Evolutionary conservation across 2,888 invertebrate species (phyloP), one percentile per base, ranked within the genome.

Genomic region (Melipona bicolor): DNA sequence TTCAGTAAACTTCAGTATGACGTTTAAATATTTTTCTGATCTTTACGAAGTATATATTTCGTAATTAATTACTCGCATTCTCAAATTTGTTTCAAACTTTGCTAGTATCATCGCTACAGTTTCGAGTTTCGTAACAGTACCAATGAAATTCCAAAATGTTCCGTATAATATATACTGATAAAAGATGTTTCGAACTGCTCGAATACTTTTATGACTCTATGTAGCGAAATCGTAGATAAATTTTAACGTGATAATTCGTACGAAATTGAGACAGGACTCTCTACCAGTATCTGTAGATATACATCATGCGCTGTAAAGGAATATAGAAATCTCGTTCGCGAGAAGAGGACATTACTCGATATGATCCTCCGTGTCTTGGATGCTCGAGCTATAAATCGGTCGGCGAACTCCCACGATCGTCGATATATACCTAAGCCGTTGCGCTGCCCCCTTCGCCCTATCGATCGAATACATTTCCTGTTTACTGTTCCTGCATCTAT

Each of bases 311-410:
- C 11, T 17, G 71, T 81, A 84, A 81, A 85, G 80, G 69, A 87
- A 90, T 89, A 88, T 87, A 88, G 78, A 84, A 77, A 90, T 84
- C 80, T 84, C 75, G 86, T 79, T 86, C 87, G 84, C 86, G 85
- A 89, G 86, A 81, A 73, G 80, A 87, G 86, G 50, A 89, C 89
- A 85, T 89, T 88, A 86, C 77, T 85, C 85, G 83, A 86, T 89
- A 89, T 87, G 88, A 91, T 92, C 89, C 84, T 88, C 82, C 84
- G 49, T 82, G 75, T 85, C 76, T 83, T 74, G 88, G 81, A 88
- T 89, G 89, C 71, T 87, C 84, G 81, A 88, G 88, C 91, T 89
- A 92, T 92, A 92, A 92, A 92, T 91, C 91, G 88, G 87, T 81
- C 68, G 64, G 75, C 83, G 81, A 85, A 90, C 91, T 92, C 91